Base-by-base conservation (phyloP, 2,888 invertebrate species). In the Phaonia tiefii region DNA sequence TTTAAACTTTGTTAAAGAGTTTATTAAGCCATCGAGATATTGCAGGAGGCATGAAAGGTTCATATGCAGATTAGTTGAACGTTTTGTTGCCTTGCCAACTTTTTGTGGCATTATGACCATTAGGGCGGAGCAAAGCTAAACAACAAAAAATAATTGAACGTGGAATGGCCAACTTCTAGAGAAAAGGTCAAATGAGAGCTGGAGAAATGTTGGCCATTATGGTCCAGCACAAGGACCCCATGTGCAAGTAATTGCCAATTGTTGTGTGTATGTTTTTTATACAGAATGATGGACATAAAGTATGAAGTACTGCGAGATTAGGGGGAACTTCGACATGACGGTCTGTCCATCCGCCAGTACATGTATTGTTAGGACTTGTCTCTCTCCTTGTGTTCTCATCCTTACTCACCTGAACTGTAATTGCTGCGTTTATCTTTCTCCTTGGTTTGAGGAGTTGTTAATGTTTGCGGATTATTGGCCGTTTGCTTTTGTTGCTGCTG, bases 361-460 rank as follows among this genome's bases (percentile, higher is more conserved):
- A 3, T 54, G 5, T 54, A 11, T 54, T 25, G 15, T 54, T 54
- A 22, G 49, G 17, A 8, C 22, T 54, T 54, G 5, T 49, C 37
- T 58, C n/a, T 65, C 54, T n/a, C 25, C 11, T 10, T 37, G 26
- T 69, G n/a, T 46, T 60, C 56, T 42, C 15, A 31, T 44, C 42
- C 17, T 26, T 77, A 85, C 87, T 88, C 82, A 90, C 90, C 91
- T 86, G 90, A 90, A 85, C 88, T 89, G 84, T 89, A 91, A 85
- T 89, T 88, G 79, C 87, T 88, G 77, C 87, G 88, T 79, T 89
- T 89, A 82, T 90, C 88, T 77, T 84, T 85, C 82, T 87, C 84
- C 79, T 83, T 83, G 78, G 80, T 74, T 85, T 81, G 83, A 77
- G 83, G 72, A 84, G 83, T 84, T 85, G 82, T 84, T 84, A 79